Base-by-base conservation (phyloP, 2,888 invertebrate species). In the Drosophila rubida region DNA sequence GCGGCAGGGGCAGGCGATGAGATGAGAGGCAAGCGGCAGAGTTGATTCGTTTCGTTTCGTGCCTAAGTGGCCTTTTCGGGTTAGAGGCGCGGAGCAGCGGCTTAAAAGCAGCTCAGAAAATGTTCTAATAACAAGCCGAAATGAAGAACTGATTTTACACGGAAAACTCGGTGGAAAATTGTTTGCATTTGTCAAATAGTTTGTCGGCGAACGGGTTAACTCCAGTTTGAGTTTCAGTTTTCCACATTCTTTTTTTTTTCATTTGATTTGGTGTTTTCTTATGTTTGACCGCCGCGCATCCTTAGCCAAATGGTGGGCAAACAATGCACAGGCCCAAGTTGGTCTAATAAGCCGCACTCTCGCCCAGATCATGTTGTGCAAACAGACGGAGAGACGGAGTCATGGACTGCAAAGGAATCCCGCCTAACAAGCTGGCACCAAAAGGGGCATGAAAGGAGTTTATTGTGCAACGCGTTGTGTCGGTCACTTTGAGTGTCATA, bases 161-260 rank as follows among this genome's bases (percentile, higher is more conserved):
- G 70, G 78, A 87, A 86, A 78, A 58, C 41, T 58, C 60, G 41
- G 54, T 48, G 46, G 82, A 69, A 87, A 88, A 83, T 69, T 85
- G 88, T 88, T 85, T 85, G 84, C 84, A 83, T 88, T 85, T 88
- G 88, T 88, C 87, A 85, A 85, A 88, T 70, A 88, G 70, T 79
- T 82, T 78, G 75, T 67, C 75, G 63, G 71, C 78, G 80, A 81
- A 81, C 66, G 78, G 68, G 69, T 69, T 75, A 32, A 62, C 37
- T 59, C 54, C 19, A 69, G 53, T 71, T 50, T 60, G 41, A n/a
- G n/a, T n/a, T n/a, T n/a, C 37, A 23, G 11, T 37, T 32, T 25
- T 19, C n/a, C 32, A 25, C 14, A 42, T 25, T 50, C 27, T 16
- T 44, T 49, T 46, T 25, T 50, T 32, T 16, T 44, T 49, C 37